Percentiles rank a stretch among this genome's conserved stretches.
These are phyloP conservation scores for Linnaemya vulpina DNA, from an alignment of 2,888 invertebrate species.

Conservation along the genomic window DNA sequence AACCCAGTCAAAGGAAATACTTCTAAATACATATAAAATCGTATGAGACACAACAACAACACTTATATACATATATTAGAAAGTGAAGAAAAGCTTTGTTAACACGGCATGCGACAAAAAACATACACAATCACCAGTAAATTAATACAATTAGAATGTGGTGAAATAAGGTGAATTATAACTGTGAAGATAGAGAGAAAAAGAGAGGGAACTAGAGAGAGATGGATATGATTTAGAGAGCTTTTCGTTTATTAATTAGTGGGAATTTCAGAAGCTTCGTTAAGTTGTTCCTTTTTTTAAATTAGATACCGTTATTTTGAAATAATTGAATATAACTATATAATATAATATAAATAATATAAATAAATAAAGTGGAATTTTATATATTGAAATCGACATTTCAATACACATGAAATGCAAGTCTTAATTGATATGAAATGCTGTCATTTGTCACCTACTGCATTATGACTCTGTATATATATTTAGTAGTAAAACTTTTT, in stretches of 20 bases:
- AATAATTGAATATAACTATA: background rate
- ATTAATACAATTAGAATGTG: background rate
- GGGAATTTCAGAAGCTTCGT: conserved; percentile 42
- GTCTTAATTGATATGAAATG: too few relatives aligned
- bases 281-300: background rate
- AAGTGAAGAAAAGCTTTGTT: conserved; percentile 14
- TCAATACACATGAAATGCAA: too few relatives aligned
- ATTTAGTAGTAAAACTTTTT: too few relatives aligned
- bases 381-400: background rate
- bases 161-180: background rate
- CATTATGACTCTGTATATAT: too few relatives aligned
- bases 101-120: background rate
- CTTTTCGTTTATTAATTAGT: conserved; percentile 3
- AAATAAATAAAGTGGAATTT: background rate
- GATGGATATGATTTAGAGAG: too few relatives aligned
- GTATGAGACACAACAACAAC: background rate
- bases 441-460: too few relatives aligned
- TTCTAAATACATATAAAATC: background rate
- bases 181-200: background rate
- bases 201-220: background rate
- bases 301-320: conserved; percentile 18
- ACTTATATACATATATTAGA: background rate
- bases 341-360: too few relatives aligned
- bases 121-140: background rate
- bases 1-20: background rate